These are phyloP conservation scores for Conopomorpha cramerella DNA, from an alignment of 1,140 invertebrate genomes.

Conservation along the genomic window DNA sequence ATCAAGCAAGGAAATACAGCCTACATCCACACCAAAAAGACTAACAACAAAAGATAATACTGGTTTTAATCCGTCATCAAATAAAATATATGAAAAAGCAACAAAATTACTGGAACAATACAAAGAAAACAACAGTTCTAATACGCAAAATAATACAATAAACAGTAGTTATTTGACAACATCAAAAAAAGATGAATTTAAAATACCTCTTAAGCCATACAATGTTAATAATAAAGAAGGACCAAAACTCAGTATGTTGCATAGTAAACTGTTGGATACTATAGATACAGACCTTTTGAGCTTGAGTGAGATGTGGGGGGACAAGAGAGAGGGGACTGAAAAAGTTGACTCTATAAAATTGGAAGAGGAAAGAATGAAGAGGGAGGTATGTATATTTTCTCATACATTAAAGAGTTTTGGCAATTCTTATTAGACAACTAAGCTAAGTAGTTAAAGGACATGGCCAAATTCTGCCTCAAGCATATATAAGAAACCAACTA, in stretches of 20 bases:
- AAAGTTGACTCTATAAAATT: constrained; percentile 61
- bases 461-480: too few species aligned
- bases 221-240: constrained; percentile 22
- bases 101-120: constrained; percentile 46
- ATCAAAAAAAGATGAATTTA: constrained; percentile 36
- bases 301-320: constrained; percentile 61
- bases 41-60: constrained; percentile 7
- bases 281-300: constrained; percentile 52
- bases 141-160: constrained; percentile 15
- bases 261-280: constrained; percentile 24
- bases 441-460: too few species aligned
- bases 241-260: constrained; percentile 15
- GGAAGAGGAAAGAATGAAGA: constrained; percentile 75
- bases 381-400: constrained; percentile 59
- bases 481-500: too few species aligned
- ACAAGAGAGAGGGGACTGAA: constrained; percentile 36
- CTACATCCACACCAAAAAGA: constrained; percentile 44
- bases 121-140: constrained; percentile 25
- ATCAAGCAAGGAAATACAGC: constrained; percentile 25
- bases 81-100: constrained; percentile 39
- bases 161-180: constrained; percentile 19
- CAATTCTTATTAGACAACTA: too few species aligned
- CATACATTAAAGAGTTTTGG: too few species aligned
- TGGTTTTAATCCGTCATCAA: constrained; percentile 31
- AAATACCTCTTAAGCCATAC: constrained; percentile 45